A percentile compares a stretch with the other conserved stretches of the same genome.
Evolutionary conservation across 2,797 vertebrate genomes (phyloP).

Genomic region (Botia almorhae): DNA sequence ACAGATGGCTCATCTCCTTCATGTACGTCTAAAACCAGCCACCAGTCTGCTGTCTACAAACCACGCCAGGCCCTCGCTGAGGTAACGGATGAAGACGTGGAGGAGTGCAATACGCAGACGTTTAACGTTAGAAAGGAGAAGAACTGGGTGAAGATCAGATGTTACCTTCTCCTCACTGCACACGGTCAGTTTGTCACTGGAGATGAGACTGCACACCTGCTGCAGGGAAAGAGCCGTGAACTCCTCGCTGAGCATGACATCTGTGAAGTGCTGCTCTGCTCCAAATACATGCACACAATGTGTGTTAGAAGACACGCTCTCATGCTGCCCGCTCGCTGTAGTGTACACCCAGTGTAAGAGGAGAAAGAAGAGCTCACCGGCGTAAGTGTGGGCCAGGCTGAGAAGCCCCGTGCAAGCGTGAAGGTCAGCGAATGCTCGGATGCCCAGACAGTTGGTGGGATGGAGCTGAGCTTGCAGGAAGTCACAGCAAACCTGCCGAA

Average conservation of each 20-base stretch:
- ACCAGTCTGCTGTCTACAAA: slow-evolving; percentile 31
- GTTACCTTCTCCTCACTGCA: slow-evolving; percentile 95
- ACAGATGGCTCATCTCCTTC: slow-evolving; percentile 34
- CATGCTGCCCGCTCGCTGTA: neutral
- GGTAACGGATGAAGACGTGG: neutral
- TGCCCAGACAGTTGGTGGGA: slow-evolving; percentile 94
- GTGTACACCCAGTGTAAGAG: neutral
- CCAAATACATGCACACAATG: slow-evolving; percentile 54
- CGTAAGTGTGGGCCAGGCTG: slow-evolving; percentile 89
- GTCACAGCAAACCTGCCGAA: slow-evolving; percentile 93
- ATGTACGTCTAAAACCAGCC: slow-evolving; percentile 14
- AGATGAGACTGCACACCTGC: slow-evolving; percentile 95
- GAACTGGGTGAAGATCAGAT: neutral
- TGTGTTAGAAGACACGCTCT: neutral
- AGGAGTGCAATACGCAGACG: slow-evolving; percentile 3
- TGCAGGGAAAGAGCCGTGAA: slow-evolving; percentile 91
- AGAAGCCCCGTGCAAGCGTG: slow-evolving; percentile 91
- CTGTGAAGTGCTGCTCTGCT: slow-evolving; percentile 95
- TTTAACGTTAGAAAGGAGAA: neutral
- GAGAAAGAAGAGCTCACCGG: slow-evolving; percentile 79
- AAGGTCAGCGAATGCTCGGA: slow-evolving; percentile 92
- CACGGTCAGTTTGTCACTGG: slow-evolving; percentile 95
- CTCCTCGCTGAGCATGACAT: slow-evolving; percentile 96
- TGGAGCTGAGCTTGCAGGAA: slow-evolving; percentile 96
- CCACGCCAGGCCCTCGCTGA: neutral